Conservation (phyloP, 2,113 vertebrate species). For the Aspiorhynchus laticeps region DNA sequence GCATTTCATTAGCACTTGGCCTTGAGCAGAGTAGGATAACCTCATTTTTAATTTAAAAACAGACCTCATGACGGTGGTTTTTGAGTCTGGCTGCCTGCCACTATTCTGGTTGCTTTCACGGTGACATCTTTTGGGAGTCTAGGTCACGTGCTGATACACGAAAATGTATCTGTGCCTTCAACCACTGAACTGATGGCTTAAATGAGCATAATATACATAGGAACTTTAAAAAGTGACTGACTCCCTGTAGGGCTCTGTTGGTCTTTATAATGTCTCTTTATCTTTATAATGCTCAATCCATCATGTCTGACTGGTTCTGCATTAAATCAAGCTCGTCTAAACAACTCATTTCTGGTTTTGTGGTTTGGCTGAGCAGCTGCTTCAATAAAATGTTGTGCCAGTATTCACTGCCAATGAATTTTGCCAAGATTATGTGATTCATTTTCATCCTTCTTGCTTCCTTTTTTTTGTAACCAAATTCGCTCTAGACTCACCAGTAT, state of each 20-base stretch:
- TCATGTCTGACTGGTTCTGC: not conserved
- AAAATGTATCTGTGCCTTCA: not conserved
- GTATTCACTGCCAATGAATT: not conserved
- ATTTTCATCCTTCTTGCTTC: not conserved
- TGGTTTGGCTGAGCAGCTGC: conserved; percentile 14
- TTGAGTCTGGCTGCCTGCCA: not conserved
- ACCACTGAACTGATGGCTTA: not conserved
- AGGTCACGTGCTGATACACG: not conserved
- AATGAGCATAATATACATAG: not conserved
- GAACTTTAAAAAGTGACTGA: not conserved
- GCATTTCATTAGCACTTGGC: conserved; percentile 21
- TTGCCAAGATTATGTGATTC: conserved; percentile 4
- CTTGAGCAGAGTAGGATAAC: not conserved
- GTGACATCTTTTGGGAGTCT: conserved; percentile 28
- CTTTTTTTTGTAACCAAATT: not conserved
- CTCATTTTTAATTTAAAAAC: not conserved
- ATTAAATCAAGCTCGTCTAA: conserved; percentile 20
- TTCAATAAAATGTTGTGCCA: not conserved
- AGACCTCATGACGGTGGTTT: not conserved
- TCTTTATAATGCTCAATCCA: not conserved
- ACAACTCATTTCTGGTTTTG: conserved; percentile 23
- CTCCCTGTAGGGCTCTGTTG: not conserved
- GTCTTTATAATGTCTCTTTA: conserved; percentile 19
- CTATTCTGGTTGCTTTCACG: not conserved
- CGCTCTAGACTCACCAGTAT: conserved; percentile 83